phyloP scores from a whole-genome alignment of 64 coral and sea anemone species.

The Trachythela sp. region DNA sequence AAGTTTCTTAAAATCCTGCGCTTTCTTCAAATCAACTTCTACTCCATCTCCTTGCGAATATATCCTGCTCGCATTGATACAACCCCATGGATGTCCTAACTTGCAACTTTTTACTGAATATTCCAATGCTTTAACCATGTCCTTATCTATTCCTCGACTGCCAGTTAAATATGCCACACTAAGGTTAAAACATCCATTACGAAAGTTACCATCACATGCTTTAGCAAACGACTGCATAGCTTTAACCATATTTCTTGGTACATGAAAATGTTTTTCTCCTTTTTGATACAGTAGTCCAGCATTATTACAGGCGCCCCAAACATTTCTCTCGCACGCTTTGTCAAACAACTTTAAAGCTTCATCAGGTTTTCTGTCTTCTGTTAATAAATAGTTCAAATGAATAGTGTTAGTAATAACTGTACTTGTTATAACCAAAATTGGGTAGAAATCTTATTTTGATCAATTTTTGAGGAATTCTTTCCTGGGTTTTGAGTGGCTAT shows the following conservation, averaged over 20 bases:
- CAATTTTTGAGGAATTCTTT: background rate
- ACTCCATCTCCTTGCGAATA: slow-evolving; percentile 86
- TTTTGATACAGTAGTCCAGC: slow-evolving; percentile 93
- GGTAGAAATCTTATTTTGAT: too few species aligned
- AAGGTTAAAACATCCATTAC: slow-evolving; percentile 91
- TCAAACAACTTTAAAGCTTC: slow-evolving; percentile 78
- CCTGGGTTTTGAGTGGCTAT: too few species aligned
- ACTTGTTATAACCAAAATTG: too few species aligned
- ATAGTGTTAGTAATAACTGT: too few species aligned
- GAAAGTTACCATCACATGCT: slow-evolving; percentile 61
- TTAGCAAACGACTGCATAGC: slow-evolving; percentile 69
- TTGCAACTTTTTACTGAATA: slow-evolving; percentile 81
- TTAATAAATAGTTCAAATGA: slow-evolving; percentile 22
- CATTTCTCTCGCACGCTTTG: slow-evolving; percentile 59
- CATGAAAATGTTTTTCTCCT: slow-evolving; percentile 60
- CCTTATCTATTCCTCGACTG: slow-evolving; percentile 69
- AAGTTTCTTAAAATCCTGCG: slow-evolving; percentile 68
- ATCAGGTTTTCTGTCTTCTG: slow-evolving; percentile 79
- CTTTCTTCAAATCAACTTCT: slow-evolving; percentile 61
- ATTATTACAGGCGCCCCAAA: slow-evolving; percentile 86
- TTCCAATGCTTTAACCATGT: slow-evolving; percentile 85
- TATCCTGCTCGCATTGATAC: slow-evolving; percentile 85
- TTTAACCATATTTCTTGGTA: slow-evolving; percentile 72
- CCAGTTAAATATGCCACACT: slow-evolving; percentile 83
- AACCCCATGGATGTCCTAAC: slow-evolving; percentile 85